These are phyloP conservation scores for Cecropterus lyciades DNA, from an alignment of 1,140 invertebrate genomes.

Conservation along the genomic window DNA sequence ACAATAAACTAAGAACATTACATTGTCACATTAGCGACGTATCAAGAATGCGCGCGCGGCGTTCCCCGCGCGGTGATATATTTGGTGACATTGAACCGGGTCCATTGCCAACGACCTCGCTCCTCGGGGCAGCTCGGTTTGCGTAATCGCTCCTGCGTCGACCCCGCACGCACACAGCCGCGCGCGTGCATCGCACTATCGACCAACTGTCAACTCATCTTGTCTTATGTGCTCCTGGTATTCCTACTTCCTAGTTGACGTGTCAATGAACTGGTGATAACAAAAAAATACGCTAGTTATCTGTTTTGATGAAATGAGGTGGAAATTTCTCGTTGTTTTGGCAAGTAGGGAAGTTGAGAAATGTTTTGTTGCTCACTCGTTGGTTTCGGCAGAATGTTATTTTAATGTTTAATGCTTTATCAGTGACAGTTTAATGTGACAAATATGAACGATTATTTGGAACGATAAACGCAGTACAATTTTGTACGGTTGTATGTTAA, in stretches of 20 bases:
- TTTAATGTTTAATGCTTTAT: no score
- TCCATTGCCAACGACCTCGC: constrained; percentile 83
- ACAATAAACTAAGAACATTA: no score
- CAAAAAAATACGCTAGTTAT: not conserved
- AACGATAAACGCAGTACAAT: no score
- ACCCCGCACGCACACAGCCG: constrained; percentile 49
- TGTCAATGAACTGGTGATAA: constrained; percentile 26
- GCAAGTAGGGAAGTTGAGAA: no score
- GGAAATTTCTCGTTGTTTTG: no score
- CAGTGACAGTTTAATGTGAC: no score
- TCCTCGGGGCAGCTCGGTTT: constrained; percentile 78
- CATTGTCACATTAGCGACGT: constrained; percentile 24
- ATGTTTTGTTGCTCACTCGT: no score
- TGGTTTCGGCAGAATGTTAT: no score
- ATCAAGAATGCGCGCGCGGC: constrained; percentile 52
- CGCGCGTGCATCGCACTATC: constrained; percentile 31
- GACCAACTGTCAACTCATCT: constrained; percentile 33
- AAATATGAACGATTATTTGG: no score
- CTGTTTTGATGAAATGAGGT: not conserved
- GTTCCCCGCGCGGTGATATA: constrained; percentile 74
- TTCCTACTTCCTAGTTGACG: constrained; percentile 29
- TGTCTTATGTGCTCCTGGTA: constrained; percentile 26
- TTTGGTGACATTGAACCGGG: constrained; percentile 83
- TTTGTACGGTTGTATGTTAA: no score
- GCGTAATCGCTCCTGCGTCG: constrained; percentile 80